phyloP scores from a whole-genome alignment of 1,140 invertebrate genomes.

The Drosophila carrolli region DNA sequence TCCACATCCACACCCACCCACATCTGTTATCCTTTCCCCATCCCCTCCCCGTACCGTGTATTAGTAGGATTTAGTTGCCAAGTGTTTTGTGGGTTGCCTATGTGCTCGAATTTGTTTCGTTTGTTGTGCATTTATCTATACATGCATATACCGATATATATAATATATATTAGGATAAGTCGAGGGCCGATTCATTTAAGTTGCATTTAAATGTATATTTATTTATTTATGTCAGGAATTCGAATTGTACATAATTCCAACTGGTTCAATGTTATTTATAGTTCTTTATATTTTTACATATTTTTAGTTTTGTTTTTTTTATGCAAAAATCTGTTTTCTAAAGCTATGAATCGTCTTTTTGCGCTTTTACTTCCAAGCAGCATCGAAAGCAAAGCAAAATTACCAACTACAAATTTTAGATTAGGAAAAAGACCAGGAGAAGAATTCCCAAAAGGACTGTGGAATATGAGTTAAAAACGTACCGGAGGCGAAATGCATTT shows the following conservation, averaged over 20 bases:
- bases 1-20: background rate
- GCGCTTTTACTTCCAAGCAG: constrained; percentile 74
- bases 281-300: constrained; percentile 8
- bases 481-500: constrained; percentile 83
- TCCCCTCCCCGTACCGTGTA: constrained; percentile 53
- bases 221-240: constrained; percentile 48
- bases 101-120: constrained; percentile 70
- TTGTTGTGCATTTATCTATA: constrained; percentile 61
- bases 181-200: constrained; percentile 10
- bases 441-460: constrained; percentile 11
- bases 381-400: constrained; percentile 41
- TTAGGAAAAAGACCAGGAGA: constrained; percentile 11
- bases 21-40: background rate
- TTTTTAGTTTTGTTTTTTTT: constrained; percentile 14
- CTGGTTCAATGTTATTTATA: constrained; percentile 57
- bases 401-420: constrained; percentile 24
- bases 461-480: constrained; percentile 65
- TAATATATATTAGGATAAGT: constrained; percentile 22
- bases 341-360: constrained; percentile 49
- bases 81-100: constrained; percentile 51
- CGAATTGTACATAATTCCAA: constrained; percentile 45
- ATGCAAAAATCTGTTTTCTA: constrained; percentile 2
- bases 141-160: constrained; percentile 29
- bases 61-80: constrained; percentile 71
- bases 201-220: constrained; percentile 56